Evolutionary conservation across 2,888 invertebrate species (phyloP).

Genomic region (Andrena flavipes): DNA sequence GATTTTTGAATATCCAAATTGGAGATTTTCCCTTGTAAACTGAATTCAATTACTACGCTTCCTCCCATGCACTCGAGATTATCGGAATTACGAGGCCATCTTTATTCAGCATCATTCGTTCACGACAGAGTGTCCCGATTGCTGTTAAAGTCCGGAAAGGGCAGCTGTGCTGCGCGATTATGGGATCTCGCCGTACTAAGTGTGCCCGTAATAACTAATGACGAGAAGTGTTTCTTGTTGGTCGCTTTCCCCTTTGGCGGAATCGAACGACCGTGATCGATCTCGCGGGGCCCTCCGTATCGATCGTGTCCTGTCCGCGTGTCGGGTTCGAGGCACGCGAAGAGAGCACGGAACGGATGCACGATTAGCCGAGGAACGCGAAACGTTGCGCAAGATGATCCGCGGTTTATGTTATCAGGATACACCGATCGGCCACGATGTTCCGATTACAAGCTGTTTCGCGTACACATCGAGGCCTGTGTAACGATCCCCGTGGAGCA

Average conservation of each 20-base stretch:
- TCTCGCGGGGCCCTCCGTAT: background rate
- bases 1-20: no score
- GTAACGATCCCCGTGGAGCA: conserved; percentile 42
- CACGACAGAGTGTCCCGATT: no score
- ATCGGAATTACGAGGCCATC: no score
- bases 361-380: conserved; percentile 54
- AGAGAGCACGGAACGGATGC: conserved; percentile 10
- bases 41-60: no score
- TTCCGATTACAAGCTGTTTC: conserved; percentile 47
- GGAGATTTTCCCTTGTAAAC: no score
- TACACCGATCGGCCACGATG: conserved; percentile 51
- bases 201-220: background rate
- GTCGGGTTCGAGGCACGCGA: conserved; percentile 9
- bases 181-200: no score
- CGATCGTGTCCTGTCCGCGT: conserved; percentile 7
- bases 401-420: conserved; percentile 46
- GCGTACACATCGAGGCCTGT: conserved; percentile 28
- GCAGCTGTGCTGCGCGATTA: no score
- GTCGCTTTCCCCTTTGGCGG: background rate
- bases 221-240: background rate
- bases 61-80: no score
- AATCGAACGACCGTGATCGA: conserved; percentile 34
- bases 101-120: no score
- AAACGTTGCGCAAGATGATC: conserved; percentile 55
- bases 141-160: no score